Percentiles rank a stretch among this genome's conserved stretches.
Evolutionary conservation across 2,888 invertebrate species (phyloP).

Genomic region (Drosophila dives): DNA sequence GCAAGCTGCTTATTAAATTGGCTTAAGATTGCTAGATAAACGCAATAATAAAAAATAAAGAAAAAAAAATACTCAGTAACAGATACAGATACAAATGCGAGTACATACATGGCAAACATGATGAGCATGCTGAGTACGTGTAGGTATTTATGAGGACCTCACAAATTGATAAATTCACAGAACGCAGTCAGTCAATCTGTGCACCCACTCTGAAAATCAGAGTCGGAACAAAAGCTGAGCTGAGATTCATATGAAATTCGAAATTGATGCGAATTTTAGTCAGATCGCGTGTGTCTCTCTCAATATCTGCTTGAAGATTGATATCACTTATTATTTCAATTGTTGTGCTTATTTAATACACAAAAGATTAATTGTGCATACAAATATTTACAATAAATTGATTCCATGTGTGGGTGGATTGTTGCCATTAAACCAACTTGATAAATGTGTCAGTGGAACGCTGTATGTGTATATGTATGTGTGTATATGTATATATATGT

Average conservation of each 20-base stretch:
- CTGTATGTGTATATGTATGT: constrained; percentile 1
- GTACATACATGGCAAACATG: constrained; percentile 17
- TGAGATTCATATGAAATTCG: constrained; percentile 10
- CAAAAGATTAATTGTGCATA: constrained; percentile 59
- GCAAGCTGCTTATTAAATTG: constrained; percentile 78
- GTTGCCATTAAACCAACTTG: constrained; percentile 51
- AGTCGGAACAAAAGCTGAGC: constrained; percentile 39
- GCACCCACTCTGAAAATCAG: constrained; percentile 65
- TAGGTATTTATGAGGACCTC: constrained; percentile 71
- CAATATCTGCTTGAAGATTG: constrained; percentile 18
- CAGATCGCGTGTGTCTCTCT: constrained; percentile 65
- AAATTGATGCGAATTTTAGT: constrained; percentile 71
- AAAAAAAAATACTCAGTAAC: constrained; percentile 3
- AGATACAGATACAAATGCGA: constrained; percentile 7
- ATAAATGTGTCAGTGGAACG: constrained; percentile 65
- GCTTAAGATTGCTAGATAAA: constrained; percentile 78
- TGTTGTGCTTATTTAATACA: constrained; percentile 44
- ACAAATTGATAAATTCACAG: constrained; percentile 78
- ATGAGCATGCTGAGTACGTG: constrained; percentile 55
- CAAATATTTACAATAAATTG: constrained; percentile 38
- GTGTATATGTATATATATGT: background rate
- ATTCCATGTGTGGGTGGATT: constrained; percentile 40
- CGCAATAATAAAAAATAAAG: constrained; percentile 47
- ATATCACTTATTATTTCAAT: constrained; percentile 75
- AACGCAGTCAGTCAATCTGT: constrained; percentile 34